Percentiles rank a stretch among this genome's conserved stretches.
These are phyloP conservation scores for Trichogramma evanescens DNA, from an alignment of 2,888 invertebrate species.

Conservation along the genomic window DNA sequence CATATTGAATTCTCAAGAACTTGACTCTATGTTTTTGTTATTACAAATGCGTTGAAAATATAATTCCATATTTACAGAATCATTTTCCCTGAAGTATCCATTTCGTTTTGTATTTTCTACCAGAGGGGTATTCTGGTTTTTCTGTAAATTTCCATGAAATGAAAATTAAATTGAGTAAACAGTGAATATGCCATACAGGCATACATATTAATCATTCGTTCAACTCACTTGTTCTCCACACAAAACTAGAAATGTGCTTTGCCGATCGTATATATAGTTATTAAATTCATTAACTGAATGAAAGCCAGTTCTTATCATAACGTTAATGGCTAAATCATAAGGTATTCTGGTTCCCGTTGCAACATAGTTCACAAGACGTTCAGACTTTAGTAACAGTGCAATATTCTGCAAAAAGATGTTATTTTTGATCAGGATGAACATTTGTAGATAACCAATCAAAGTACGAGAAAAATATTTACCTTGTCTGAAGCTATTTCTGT, in stretches of 20 bases:
- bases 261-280: slow-evolving; percentile 10
- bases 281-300: slow-evolving; percentile 15
- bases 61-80: slow-evolving; percentile 16
- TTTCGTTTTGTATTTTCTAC: slow-evolving; percentile 9
- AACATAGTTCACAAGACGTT: slow-evolving; percentile 7
- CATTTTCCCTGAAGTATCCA: slow-evolving; percentile 4
- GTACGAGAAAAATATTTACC: not conserved
- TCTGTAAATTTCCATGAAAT: too few species aligned
- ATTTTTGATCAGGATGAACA: not conserved
- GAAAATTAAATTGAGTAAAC: too few species aligned
- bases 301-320: slow-evolving; percentile 17
- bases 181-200: too few species aligned
- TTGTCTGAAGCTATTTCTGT: slow-evolving; percentile 14
- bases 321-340: slow-evolving; percentile 8
- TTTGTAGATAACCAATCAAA: not conserved
- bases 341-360: slow-evolving; percentile 15
- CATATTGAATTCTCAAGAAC: too few species aligned
- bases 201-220: not conserved
- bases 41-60: slow-evolving; percentile 9
- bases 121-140: not conserved
- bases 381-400: slow-evolving; percentile 17
- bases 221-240: slow-evolving; percentile 12
- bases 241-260: slow-evolving; percentile 16
- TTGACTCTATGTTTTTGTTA: not conserved
- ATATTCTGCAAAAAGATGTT: slow-evolving; percentile 13